phyloP scores from a whole-genome alignment of 2,888 invertebrate genomes.

The Zelleria hepariella region DNA sequence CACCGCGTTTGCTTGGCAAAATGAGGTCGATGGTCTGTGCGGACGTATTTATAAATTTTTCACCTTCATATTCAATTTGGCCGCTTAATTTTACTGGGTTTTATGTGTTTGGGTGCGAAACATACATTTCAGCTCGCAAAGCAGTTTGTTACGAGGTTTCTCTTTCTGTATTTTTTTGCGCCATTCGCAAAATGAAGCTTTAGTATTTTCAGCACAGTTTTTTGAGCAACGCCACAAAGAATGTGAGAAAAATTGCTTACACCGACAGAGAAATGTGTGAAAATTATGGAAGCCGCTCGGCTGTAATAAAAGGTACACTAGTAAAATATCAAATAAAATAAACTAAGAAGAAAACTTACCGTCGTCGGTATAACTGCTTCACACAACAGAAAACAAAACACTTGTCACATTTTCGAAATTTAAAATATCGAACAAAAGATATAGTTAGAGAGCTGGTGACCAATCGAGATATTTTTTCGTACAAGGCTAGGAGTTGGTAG shows the following conservation, averaged over 20 bases:
- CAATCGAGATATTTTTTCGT: too few species aligned
- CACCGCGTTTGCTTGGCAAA: constrained; percentile 21
- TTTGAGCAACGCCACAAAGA: too few species aligned
- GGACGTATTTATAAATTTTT: neutral
- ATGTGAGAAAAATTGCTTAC: too few species aligned
- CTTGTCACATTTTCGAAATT: neutral
- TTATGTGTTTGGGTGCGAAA: neutral
- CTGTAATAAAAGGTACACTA: too few species aligned
- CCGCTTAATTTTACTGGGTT: neutral
- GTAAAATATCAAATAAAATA: neutral
- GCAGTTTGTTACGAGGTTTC: neutral
- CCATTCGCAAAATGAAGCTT: neutral
- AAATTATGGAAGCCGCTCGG: too few species aligned
- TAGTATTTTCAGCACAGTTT: neutral
- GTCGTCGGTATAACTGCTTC: neutral
- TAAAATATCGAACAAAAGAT: neutral
- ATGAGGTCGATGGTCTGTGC: constrained; percentile 22
- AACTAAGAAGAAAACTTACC: neutral
- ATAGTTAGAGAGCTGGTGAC: too few species aligned
- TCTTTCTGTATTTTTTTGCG: too few species aligned
- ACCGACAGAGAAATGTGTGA: too few species aligned
- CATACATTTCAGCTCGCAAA: neutral
- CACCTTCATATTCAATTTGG: neutral
- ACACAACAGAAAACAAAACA: neutral
- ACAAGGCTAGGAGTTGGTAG: too few species aligned